Base-by-base conservation (phyloP, 2,888 invertebrate species). In the Auanema freiburgensis region DNA sequence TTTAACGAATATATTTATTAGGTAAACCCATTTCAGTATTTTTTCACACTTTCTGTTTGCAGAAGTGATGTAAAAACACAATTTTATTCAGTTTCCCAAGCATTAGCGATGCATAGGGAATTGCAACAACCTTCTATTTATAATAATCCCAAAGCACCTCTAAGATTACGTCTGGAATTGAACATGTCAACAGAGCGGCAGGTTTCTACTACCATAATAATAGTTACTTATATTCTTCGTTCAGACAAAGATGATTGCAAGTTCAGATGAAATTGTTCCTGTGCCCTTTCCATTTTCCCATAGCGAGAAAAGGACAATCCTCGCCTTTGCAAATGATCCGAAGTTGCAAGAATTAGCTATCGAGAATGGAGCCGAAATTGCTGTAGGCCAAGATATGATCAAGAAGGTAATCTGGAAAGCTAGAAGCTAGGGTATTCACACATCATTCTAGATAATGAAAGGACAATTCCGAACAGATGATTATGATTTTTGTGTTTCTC, bases 101-200 rank as follows among this genome's bases (percentile, higher is more conserved):
- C 92, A 0, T 87, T 94, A 14, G 85, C 88, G 67, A 89, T 89
- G 63, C 91, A 92, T 79, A 88, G 90, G 54, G 91, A 93, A 84
- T 89, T 89, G 0, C 91, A 92, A 84, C 90, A 92, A 83, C 91
- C 92, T 0, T 88, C 90, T 0, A 90, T 93, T 86, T 90, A 89
- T 79, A 91, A 93, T 85, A 85, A 87, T 43, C 91, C 91, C 0
- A 87, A 90, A 83, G 90, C 91, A 0, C 85, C 88, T 14, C 84
- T 94, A 0, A 88, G 87, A 71, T 89, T 90, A 2, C 85, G 88
- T 43, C 86, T 93, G 63, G 92, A 93, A 83, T 84, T 93, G 3
- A 90, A 93, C 83, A 90, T 93, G 90, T 87, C 87, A 71, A 89
- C 89, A 58, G 88, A 87, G 67, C 90, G 89, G 83, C 88, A 89